Conservation (phyloP, 2,113 vertebrate species). For the Manacus vitellinus region DNA sequence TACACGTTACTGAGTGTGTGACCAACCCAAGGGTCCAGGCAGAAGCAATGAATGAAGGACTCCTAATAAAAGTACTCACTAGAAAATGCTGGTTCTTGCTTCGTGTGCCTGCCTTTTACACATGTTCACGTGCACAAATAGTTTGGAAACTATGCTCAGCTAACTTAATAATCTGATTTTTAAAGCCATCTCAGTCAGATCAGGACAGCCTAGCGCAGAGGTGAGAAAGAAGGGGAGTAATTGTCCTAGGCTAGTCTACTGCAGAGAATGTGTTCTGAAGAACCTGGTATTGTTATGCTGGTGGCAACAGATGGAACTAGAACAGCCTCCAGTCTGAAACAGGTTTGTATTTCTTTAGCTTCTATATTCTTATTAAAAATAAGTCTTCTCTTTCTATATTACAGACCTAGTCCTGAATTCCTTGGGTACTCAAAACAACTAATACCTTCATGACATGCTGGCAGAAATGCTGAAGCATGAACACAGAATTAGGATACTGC, state of each 20-base stretch:
- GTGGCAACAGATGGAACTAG: not conserved
- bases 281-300: not conserved
- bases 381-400: not conserved
- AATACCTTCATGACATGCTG: not conserved
- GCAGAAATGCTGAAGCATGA: not conserved
- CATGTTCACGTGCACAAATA: not conserved
- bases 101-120: not conserved
- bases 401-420: not conserved
- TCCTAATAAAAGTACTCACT: not conserved
- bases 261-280: not conserved
- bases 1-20: accelerated
- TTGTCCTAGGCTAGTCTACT: not conserved
- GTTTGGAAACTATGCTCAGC: not conserved
- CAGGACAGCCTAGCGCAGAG: not conserved
- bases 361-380: not conserved
- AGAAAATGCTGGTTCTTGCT: not conserved
- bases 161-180: not conserved
- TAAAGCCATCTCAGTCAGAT: not conserved
- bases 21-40: not conserved
- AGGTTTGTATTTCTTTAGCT: not conserved
- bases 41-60: not conserved
- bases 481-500: not conserved
- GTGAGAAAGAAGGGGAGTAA: not conserved
- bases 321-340: not conserved
- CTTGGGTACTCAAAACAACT: not conserved